Conservation (phyloP, 2,888 invertebrate genomes). For the Bellardia bayeri region DNA sequence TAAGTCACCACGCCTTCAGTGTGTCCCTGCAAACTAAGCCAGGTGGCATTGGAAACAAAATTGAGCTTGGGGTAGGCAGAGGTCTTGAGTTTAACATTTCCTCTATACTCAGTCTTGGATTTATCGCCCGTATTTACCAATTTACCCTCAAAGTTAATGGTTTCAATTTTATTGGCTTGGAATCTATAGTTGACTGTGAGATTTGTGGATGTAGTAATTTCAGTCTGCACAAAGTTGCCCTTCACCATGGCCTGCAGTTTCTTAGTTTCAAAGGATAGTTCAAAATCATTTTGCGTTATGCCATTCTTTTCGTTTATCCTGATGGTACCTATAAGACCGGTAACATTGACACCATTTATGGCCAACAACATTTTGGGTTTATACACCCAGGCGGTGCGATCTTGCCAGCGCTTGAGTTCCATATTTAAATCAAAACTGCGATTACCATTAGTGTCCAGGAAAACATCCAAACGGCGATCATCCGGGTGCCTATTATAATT, state of each 20-base stretch:
- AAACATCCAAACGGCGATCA: slow-evolving; percentile 89
- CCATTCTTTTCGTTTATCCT: slow-evolving; percentile 88
- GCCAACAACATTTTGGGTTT: slow-evolving; percentile 89
- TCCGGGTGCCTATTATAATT: slow-evolving; percentile 89
- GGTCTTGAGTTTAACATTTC: slow-evolving; percentile 88
- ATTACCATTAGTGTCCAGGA: slow-evolving; percentile 89
- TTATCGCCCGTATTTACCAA: slow-evolving; percentile 85
- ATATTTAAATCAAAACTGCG: slow-evolving; percentile 82
- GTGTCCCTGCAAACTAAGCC: slow-evolving; percentile 89
- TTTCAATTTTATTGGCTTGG: slow-evolving; percentile 82
- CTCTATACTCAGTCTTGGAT: slow-evolving; percentile 84
- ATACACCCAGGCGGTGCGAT: slow-evolving; percentile 88
- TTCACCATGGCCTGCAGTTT: slow-evolving; percentile 89
- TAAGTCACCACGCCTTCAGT: slow-evolving; percentile 89
- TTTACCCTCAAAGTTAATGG: slow-evolving; percentile 84
- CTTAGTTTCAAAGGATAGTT: slow-evolving; percentile 91
- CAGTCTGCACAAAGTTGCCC: slow-evolving; percentile 88
- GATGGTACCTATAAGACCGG: slow-evolving; percentile 87
- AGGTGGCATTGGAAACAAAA: slow-evolving; percentile 87
- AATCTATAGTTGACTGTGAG: slow-evolving; percentile 85
- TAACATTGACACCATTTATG: slow-evolving; percentile 90
- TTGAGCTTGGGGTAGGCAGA: slow-evolving; percentile 91
- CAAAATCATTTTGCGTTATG: slow-evolving; percentile 90
- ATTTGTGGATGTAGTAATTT: slow-evolving; percentile 82
- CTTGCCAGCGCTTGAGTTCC: slow-evolving; percentile 81